These are phyloP conservation scores for Macrosiphum euphorbiae DNA, from an alignment of 2,888 invertebrate species.

Conservation along the genomic window DNA sequence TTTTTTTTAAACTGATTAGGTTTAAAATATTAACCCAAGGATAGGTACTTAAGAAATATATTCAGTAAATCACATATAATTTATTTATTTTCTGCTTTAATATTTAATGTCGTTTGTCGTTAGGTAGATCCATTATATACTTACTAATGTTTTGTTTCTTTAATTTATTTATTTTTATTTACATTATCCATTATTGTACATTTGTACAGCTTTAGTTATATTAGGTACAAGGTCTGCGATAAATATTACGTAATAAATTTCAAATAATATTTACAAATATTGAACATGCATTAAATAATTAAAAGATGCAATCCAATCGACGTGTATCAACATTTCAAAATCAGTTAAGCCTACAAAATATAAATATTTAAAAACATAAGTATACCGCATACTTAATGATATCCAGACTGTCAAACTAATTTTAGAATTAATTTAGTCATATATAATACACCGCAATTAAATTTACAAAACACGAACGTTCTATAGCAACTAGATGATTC, in stretches of 20 bases:
- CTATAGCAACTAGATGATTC: not conserved
- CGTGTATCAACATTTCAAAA: not conserved
- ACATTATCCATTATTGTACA: not conserved
- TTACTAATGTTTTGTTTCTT: not conserved
- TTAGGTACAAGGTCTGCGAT: not conserved
- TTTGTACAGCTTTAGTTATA: not conserved
- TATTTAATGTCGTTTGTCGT: conserved; percentile 38
- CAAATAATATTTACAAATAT: not conserved
- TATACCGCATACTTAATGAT: not conserved
- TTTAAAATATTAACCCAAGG: not conserved
- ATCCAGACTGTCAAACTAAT: not conserved
- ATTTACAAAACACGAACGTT: not conserved
- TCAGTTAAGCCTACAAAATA: not conserved
- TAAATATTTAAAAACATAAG: not conserved
- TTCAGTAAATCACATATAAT: conserved; percentile 25
- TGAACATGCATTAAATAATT: not conserved
- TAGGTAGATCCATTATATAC: conserved; percentile 1
- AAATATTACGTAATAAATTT: not conserved
- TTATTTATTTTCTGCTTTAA: not conserved
- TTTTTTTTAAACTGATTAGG: not conserved
- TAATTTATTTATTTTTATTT: not conserved
- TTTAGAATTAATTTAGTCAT: not conserved
- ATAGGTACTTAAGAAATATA: conserved; percentile 11
- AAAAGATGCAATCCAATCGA: not conserved
- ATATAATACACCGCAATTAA: not conserved